Base-by-base conservation (phyloP, 1,140 invertebrate species). In the Diachasmimorpha longicaudata region DNA sequence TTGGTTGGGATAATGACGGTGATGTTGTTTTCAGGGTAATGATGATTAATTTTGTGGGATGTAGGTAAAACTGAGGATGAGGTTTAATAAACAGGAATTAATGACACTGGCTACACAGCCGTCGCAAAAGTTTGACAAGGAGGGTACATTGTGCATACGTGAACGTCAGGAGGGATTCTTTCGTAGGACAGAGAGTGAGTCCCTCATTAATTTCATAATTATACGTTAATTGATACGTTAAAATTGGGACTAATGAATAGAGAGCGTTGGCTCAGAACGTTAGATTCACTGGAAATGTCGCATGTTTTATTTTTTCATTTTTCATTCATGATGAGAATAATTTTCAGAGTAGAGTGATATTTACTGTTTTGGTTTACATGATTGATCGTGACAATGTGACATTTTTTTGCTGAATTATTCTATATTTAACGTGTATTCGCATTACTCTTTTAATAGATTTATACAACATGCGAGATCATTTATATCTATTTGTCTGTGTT, bases 131-230 rank as follows among this genome's bases (percentile, higher is more conserved):
- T 98, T 97, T 89, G 96, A 98, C 85, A 96, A 96, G 83, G 96
- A 98, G 91, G 97, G 97, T 19, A 91, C 96, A 78, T 90, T 98
- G 68, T 93, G 94, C 71, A 91, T 98, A 58, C 93, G 92, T 76
- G 96, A 98, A 87, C 93, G 94, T 78, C 95, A 97, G 82, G 96
- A 98, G 84, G 94, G 96, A 66, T 96, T 98, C 88, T 96, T 98
- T 88, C 93, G 96, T 81, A 92, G 94, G 87, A 93, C 93, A 75
- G 96, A 98, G 92, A 95, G 96, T 98, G 90, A 92, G 92, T 91
- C 36, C 72, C n/a, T 76, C 63, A 36, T 71, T 75, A 36, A 31
- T 63, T 63, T 13, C 48, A 52, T 52, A 52, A 52, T 52, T 52
- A 52, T 16, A 52, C 48, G n/a, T 16, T 52, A 52, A 52, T 52